Base-by-base conservation (phyloP, 2,888 invertebrate genomes). In the Ectropis crepuscularia region DNA sequence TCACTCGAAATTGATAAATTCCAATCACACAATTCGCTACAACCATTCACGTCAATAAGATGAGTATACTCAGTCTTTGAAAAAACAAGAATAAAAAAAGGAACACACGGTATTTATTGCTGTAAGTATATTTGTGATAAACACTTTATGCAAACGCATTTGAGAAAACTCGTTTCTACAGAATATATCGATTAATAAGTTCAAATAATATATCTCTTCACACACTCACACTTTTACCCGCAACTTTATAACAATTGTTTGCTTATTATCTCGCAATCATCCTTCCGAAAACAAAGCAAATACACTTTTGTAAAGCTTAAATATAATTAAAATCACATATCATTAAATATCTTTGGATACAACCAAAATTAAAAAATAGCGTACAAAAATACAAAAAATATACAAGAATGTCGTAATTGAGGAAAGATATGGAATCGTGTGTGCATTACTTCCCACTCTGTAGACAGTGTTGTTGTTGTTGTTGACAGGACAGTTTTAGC, bases 271-370 rank as follows among this genome's bases (percentile, higher is more conserved):
- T 76, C 73, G n/a, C 48, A 76, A 78, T 74, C 82, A 81, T 77
- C 78, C 77, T 73, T 71, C 75, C 71, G 79, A 76, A 80, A 86
- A 79, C 81, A 87, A 86, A 83, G 87, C 88, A 87, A 86, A 80
- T 86, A 86, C 83, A 88, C 88, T 88, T 89, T 89, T 82, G 85
- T 91, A 90, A 90, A 91, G 90, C 89, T 90, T 87, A 88, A 88
- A 82, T 85, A 87, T 88, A 88, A 87, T 86, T 85, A 77, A 87
- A 89, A 90, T 91, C 92, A 92, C 91, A 91, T 90, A 80, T 88
- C 59, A 63, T 90, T 90, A 91, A 91, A 92, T 90, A 92, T 92
- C 92, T 92, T 92, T 92, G 92, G 92, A 83, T 88, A 85, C 82
- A 86, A 90, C 91, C 91, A 90, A 92, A 90, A 70, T 57, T 87